Evolutionary conservation across 2,113 vertebrate genomes (phyloP).

Genomic region (Romanogobio albipinnatus): DNA sequence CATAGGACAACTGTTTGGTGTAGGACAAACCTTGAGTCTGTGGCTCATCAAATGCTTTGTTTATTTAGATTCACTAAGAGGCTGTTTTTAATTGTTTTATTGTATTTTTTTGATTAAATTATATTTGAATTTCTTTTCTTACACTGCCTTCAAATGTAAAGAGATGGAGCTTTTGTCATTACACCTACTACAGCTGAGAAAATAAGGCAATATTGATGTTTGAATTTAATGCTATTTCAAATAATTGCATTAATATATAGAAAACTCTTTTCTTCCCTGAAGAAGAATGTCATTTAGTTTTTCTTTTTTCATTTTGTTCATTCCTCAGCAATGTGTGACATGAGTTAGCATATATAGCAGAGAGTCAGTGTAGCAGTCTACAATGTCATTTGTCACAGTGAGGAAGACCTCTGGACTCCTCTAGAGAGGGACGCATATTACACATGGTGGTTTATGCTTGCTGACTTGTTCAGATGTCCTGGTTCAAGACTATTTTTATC

Average conservation of each 20-base stretch:
- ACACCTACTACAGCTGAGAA: background rate
- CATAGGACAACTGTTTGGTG: background rate
- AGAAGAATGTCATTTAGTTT: background rate
- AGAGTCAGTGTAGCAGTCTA: constrained; percentile 24
- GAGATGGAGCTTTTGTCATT: background rate
- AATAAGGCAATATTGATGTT: background rate
- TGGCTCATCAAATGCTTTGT: background rate
- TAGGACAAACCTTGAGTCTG: background rate
- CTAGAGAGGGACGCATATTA: constrained; percentile 37
- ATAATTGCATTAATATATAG: background rate
- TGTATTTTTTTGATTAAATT: background rate
- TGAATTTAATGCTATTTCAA: background rate
- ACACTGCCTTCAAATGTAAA: background rate
- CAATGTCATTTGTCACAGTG: constrained; percentile 45
- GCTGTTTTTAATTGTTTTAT: background rate
- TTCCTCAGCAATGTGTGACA: constrained; percentile 20
- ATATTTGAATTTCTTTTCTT: background rate
- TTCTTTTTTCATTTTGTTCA: constrained; percentile 32
- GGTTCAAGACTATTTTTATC: constrained; percentile 55
- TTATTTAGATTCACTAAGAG: background rate
- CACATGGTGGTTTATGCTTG: constrained; percentile 41
- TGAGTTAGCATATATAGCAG: constrained; percentile 33
- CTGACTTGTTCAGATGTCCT: constrained; percentile 42
- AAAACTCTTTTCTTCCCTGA: background rate
- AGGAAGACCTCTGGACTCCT: constrained; percentile 24